Conservation (phyloP, 2,888 invertebrate genomes). For the Euproctis similis region DNA sequence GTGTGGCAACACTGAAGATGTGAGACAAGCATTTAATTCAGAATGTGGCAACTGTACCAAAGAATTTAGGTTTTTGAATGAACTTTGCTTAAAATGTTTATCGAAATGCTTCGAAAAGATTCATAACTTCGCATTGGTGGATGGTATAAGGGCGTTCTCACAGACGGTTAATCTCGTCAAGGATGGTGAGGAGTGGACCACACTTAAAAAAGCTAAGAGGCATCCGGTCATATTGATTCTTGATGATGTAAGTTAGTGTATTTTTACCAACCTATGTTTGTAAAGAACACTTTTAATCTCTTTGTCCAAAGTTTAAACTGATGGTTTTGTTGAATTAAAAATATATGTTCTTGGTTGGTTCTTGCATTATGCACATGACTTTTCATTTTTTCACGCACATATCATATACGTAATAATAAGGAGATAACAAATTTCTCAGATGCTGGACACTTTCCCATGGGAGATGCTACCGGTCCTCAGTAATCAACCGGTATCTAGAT, state of each 20-base stretch:
- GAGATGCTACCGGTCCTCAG: conserved; percentile 81
- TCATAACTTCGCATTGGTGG: conserved; percentile 50
- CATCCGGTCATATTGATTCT: conserved; percentile 80
- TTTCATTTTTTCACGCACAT: no score
- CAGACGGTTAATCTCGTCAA: conserved; percentile 50
- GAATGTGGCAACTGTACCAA: conserved; percentile 39
- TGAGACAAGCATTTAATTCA: conserved; percentile 30
- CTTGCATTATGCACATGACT: no score
- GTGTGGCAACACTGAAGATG: conserved; percentile 44
- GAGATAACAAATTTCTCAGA: conserved; percentile 51
- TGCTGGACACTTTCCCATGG: conserved; percentile 86
- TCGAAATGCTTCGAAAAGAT: conserved; percentile 46
- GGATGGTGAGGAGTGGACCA: conserved; percentile 47
- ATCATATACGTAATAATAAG: no score
- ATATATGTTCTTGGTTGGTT: no score
- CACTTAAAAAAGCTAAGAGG: conserved; percentile 59
- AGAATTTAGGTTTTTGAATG: conserved; percentile 41
- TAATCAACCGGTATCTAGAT: conserved; percentile 81
- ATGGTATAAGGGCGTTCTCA: conserved; percentile 58
- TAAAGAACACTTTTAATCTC: no score
- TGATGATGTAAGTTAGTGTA: conserved; percentile 78
- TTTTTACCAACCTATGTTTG: no score
- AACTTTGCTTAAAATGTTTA: conserved; percentile 54
- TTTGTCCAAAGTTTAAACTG: no score
- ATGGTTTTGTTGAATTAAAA: no score